phyloP scores from a whole-genome alignment of 2,113 vertebrate genomes.

The Tympanuchus pallidicinctus region DNA sequence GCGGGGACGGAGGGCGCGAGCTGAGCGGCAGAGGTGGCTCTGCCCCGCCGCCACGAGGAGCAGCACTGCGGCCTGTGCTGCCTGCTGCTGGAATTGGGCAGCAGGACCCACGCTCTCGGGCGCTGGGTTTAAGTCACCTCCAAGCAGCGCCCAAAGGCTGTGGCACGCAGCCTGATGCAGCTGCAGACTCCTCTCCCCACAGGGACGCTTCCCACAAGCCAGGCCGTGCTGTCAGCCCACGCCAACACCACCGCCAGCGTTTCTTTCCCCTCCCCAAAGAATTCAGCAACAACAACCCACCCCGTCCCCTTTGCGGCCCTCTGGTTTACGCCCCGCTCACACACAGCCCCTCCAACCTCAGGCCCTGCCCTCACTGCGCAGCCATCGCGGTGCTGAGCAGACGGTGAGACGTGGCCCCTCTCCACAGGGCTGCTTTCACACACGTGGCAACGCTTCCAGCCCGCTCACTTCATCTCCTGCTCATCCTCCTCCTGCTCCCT shows the following conservation, averaged over 20 bases:
- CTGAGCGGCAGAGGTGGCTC: fast-evolving
- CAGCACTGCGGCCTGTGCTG: fast-evolving
- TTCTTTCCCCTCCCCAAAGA: not conserved
- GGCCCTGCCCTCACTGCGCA: not conserved
- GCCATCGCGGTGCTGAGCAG: not conserved
- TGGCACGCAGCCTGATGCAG: not conserved
- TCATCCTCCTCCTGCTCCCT: slow-evolving; percentile 90
- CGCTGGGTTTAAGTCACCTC: fast-evolving
- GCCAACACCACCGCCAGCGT: no score
- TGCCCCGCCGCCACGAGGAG: fast-evolving
- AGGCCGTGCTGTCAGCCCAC: not conserved
- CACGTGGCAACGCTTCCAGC: fast-evolving
- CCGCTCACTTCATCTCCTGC: slow-evolving; percentile 85
- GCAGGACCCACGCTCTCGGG: fast-evolving
- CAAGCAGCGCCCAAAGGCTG: fast-evolving
- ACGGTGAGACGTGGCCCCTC: not conserved
- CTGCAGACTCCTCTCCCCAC: fast-evolving
- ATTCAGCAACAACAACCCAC: fast-evolving
- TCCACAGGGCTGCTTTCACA: not conserved
- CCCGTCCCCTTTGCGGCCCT: not conserved
- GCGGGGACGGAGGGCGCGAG: fast-evolving
- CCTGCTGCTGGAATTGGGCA: not conserved
- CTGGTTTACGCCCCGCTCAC: not conserved
- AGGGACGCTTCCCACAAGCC: not conserved
- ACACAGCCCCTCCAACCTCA: not conserved